Conservation (phyloP, 2,797 vertebrate species). For the Yasuhikotakia modesta region DNA sequence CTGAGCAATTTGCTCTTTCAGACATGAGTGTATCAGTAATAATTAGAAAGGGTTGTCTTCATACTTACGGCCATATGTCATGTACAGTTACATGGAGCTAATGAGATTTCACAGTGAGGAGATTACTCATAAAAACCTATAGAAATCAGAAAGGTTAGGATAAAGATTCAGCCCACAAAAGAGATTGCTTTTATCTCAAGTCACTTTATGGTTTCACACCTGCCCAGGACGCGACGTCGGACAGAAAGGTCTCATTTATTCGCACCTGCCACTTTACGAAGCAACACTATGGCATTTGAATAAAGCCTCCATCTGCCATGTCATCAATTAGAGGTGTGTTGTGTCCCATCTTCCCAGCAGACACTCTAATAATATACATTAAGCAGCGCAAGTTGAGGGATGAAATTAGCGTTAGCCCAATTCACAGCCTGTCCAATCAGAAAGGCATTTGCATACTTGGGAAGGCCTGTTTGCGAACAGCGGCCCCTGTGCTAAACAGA, state of each 20-base stretch:
- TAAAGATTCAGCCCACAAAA: background rate
- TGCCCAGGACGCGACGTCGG: background rate
- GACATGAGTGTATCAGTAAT: background rate
- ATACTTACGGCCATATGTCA: background rate
- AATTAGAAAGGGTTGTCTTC: background rate
- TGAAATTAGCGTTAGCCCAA: constrained; percentile 56
- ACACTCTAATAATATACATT: constrained; percentile 58
- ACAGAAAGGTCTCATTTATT: background rate
- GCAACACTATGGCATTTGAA: constrained; percentile 14
- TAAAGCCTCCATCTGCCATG: constrained; percentile 42
- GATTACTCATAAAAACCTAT: background rate
- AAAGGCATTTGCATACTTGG: constrained; percentile 55
- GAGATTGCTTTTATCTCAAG: background rate
- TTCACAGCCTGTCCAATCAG: constrained; percentile 50
- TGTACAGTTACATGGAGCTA: background rate
- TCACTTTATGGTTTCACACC: background rate
- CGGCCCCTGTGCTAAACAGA: constrained; percentile 61
- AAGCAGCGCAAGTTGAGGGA: constrained; percentile 52
- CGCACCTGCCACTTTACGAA: constrained; percentile 30
- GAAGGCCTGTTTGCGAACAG: constrained; percentile 47
- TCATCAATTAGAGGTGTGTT: constrained; percentile 53
- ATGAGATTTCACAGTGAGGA: background rate
- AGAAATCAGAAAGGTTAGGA: background rate
- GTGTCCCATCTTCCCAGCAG: constrained; percentile 43
- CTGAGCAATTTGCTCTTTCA: background rate